These are phyloP conservation scores for Osmerus mordax DNA, from an alignment of 2,113 vertebrate species.

Conservation along the genomic window DNA sequence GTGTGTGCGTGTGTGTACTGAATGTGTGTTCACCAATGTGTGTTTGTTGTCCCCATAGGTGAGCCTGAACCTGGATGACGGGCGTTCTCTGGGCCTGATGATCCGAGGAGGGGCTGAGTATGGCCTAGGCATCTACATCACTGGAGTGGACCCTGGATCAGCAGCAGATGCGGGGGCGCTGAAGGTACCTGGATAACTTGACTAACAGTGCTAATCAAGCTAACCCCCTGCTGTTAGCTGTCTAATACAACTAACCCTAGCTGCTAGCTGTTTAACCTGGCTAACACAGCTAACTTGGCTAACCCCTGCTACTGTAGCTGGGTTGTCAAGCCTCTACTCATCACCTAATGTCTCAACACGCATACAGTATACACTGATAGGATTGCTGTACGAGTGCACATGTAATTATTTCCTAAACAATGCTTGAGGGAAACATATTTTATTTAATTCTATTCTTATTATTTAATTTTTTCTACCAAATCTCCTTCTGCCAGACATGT, in stretches of 20 bases:
- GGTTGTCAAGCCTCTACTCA: neutral
- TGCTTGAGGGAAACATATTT: neutral
- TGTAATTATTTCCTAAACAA: neutral
- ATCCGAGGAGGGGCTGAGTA: conserved; percentile 93
- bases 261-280: no score
- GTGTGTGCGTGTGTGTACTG: neutral
- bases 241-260: neutral
- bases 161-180: conserved; percentile 85
- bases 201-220: neutral
- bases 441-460: neutral
- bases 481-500: no score
- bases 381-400: no score
- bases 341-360: neutral
- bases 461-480: no score
- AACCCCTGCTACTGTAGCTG: no score
- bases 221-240: neutral
- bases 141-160: conserved; percentile 87
- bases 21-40: conserved; percentile 3
- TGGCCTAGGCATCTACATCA: conserved; percentile 90
- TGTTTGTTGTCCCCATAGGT: conserved; percentile 69
- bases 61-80: conserved; percentile 84
- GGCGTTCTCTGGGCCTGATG: conserved; percentile 88
- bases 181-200: conserved; percentile 73
- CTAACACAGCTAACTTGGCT: neutral
- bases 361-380: neutral